Conservation (phyloP, 2,113 vertebrate genomes). For the Aspidoscelis tigris region DNA sequence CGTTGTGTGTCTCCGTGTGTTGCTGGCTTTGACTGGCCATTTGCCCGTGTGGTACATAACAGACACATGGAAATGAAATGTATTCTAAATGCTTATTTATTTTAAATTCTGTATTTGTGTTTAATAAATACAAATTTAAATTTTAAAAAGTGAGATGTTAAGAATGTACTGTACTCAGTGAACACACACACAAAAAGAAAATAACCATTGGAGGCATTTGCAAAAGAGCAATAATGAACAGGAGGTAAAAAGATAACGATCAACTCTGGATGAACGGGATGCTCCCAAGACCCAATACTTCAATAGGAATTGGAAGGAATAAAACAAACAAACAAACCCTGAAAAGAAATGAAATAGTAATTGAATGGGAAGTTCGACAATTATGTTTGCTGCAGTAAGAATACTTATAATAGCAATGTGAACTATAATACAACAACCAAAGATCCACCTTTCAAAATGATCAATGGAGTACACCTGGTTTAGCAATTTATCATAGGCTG, state of each 20-base stretch:
- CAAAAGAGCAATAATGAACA: not conserved
- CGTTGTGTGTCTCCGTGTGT: too few species aligned
- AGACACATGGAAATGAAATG: too few species aligned
- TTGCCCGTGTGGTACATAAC: not conserved
- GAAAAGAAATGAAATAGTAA: too few species aligned
- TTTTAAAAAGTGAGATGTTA: not conserved
- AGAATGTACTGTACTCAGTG: not conserved
- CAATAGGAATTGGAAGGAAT: not conserved
- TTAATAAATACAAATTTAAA: too few species aligned
- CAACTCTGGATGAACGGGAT: not conserved
- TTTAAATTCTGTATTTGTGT: too few species aligned
- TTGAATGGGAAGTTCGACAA: too few species aligned
- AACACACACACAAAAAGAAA: not conserved
- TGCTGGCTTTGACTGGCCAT: too few species aligned
- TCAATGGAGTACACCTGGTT: too few species aligned
- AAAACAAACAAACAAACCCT: not conserved
- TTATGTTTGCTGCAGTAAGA: too few species aligned
- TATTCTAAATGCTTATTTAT: too few species aligned
- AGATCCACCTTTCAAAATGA: not conserved
- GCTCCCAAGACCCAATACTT: not conserved
- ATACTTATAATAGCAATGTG: too few species aligned
- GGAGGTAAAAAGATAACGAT: not conserved
- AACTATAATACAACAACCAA: not conserved
- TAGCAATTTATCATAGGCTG: too few species aligned
- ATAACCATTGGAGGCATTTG: not conserved